Percentiles rank a stretch among this genome's conserved stretches.
phyloP scores from a whole-genome alignment of 2,113 vertebrate species.

The Myocastor coypus region DNA sequence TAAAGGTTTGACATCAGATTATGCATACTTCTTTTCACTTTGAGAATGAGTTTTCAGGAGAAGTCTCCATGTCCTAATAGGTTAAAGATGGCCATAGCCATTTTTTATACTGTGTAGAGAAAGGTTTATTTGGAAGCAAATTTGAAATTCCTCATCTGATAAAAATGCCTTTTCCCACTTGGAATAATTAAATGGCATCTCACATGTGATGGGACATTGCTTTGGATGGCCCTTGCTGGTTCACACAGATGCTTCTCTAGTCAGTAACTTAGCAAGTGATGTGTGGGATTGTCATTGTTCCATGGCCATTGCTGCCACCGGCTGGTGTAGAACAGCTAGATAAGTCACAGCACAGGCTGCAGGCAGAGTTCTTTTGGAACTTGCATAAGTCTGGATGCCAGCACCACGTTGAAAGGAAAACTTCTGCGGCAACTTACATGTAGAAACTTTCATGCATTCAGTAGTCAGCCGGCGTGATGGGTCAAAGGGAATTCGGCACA shows the following conservation, averaged over 20 bases:
- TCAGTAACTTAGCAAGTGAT: slow-evolving; percentile 46
- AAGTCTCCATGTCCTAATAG: slow-evolving; percentile 80
- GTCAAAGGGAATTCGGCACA: slow-evolving; percentile 13
- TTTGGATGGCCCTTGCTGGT: slow-evolving; percentile 35
- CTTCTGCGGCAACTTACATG: background rate
- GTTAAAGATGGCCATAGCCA: slow-evolving; percentile 75
- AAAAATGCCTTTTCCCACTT: slow-evolving; percentile 80
- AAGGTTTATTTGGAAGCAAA: slow-evolving; percentile 83
- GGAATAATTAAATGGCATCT: slow-evolving; percentile 78
- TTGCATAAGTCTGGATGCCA: background rate
- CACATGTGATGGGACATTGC: slow-evolving; percentile 73
- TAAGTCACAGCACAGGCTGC: background rate
- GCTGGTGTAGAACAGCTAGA: background rate
- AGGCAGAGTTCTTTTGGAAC: slow-evolving; percentile 16
- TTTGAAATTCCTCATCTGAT: slow-evolving; percentile 81
- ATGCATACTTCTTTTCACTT: background rate
- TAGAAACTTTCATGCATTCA: background rate
- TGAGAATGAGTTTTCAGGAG: slow-evolving; percentile 80
- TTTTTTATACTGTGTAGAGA: slow-evolving; percentile 79
- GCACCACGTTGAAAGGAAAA: background rate
- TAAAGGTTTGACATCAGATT: background rate
- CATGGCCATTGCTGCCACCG: background rate
- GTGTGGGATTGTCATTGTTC: slow-evolving; percentile 40
- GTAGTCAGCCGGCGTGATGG: background rate
- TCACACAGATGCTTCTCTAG: slow-evolving; percentile 61